A percentile compares a stretch with the other conserved stretches of the same genome.
These are phyloP conservation scores for Lagria hirta DNA, from an alignment of 2,888 invertebrate species.

Conservation along the genomic window DNA sequence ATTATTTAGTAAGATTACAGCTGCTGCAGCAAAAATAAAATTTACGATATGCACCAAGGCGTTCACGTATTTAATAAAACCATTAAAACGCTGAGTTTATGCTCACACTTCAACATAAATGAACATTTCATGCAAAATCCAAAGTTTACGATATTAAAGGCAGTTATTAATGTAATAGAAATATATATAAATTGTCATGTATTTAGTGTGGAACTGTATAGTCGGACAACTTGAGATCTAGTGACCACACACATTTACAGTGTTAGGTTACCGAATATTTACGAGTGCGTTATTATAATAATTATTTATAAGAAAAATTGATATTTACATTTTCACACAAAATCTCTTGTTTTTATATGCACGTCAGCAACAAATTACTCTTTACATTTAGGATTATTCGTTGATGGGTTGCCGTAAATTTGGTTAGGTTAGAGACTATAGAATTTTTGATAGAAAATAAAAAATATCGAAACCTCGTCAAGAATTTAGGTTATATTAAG, in stretches of 20 bases:
- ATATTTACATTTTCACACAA: too few relatives aligned
- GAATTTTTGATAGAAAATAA: too few relatives aligned
- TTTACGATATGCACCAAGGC: slow-evolving; percentile 40
- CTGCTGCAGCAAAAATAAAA: slow-evolving; percentile 29
- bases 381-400: too few relatives aligned
- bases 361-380: too few relatives aligned
- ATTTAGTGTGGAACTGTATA: slow-evolving; percentile 39
- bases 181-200: slow-evolving; percentile 42
- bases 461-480: too few relatives aligned
- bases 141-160: slow-evolving; percentile 40
- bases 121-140: slow-evolving; percentile 40
- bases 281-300: too few relatives aligned
- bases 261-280: slow-evolving; percentile 38
- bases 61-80: slow-evolving; percentile 47
- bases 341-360: too few relatives aligned
- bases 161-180: slow-evolving; percentile 43
- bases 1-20: slow-evolving; percentile 22
- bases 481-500: too few relatives aligned
- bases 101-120: slow-evolving; percentile 44
- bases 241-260: slow-evolving; percentile 37
- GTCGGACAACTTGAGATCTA: slow-evolving; percentile 37
- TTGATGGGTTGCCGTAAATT: too few relatives aligned
- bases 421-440: too few relatives aligned
- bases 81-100: slow-evolving; percentile 46
- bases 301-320: too few relatives aligned